Evolutionary conservation across 2,113 vertebrate species (phyloP).

Genomic region (Clarias macrocephalus): DNA sequence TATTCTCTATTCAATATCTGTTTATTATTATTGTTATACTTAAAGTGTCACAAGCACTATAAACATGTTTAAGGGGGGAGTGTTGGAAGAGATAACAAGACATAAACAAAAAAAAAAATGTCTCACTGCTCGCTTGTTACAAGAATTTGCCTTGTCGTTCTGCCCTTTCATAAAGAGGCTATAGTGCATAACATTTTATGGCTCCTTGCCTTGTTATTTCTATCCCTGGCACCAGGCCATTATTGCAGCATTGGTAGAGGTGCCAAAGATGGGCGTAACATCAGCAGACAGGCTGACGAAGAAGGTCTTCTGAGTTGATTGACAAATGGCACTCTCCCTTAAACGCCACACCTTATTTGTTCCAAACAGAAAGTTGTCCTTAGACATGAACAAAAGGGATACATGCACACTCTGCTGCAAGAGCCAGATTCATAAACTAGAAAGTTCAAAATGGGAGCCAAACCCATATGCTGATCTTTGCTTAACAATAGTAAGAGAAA

Average conservation of each 20-base stretch:
- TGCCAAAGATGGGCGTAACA: conserved; percentile 29
- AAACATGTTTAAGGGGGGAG: neutral
- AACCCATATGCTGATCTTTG: neutral
- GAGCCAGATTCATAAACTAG: neutral
- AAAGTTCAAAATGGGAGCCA: neutral
- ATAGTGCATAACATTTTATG: conserved; percentile 42
- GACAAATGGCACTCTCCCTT: neutral
- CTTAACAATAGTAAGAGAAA: neutral
- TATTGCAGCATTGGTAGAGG: neutral
- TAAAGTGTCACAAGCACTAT: conserved; percentile 28
- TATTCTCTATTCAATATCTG: neutral
- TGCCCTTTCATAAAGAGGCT: conserved; percentile 35
- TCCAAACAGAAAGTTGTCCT: neutral
- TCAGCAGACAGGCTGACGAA: conserved; percentile 2
- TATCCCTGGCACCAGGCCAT: conserved; percentile 38
- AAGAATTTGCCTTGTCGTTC: conserved; percentile 28
- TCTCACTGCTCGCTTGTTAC: conserved; percentile 20
- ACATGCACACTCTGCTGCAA: neutral
- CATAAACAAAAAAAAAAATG: conserved; percentile 32
- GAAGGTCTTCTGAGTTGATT: neutral
- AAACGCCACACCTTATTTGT: neutral
- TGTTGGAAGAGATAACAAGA: conserved; percentile 18
- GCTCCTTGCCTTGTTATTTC: conserved; percentile 42
- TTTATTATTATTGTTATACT: conserved; percentile 15
- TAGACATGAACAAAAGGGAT: neutral